phyloP scores from a whole-genome alignment of 2,113 vertebrate genomes.

The Melanerpes formicivorus region DNA sequence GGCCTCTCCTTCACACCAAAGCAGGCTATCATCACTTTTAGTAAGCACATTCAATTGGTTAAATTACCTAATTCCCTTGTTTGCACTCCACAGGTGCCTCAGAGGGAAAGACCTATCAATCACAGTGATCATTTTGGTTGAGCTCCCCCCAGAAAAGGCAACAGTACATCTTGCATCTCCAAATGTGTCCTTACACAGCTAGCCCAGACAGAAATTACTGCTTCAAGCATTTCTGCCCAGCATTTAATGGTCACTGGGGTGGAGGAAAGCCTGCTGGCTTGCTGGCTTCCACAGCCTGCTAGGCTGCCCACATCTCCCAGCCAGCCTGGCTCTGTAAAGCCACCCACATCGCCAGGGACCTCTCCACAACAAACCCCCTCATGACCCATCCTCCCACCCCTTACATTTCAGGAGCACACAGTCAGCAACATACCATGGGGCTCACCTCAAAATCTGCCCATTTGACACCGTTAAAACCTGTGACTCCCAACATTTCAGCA shows the following conservation, averaged over 20 bases:
- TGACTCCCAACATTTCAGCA: fast-evolving
- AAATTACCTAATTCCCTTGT: not conserved
- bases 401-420: not conserved
- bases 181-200: fast-evolving
- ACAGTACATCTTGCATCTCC: not conserved
- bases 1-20: not conserved
- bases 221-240: not conserved
- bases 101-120: not conserved
- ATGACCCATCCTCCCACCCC: not conserved
- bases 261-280: not conserved
- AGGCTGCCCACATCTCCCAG: not conserved
- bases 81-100: not conserved
- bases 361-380: not conserved
- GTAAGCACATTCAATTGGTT: fast-evolving
- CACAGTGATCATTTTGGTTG: not conserved
- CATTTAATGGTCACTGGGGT: fast-evolving
- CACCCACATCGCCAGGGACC: not conserved
- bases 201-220: not conserved
- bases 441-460: fast-evolving
- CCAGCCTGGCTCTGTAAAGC: not conserved
- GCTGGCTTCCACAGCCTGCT: not conserved
- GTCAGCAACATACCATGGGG: fast-evolving
- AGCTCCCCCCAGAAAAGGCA: not conserved
- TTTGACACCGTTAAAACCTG: fast-evolving
- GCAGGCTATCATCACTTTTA: not conserved